Base-by-base conservation (phyloP, 2,797 vertebrate genomes). In the Protonibea diacanthus region DNA sequence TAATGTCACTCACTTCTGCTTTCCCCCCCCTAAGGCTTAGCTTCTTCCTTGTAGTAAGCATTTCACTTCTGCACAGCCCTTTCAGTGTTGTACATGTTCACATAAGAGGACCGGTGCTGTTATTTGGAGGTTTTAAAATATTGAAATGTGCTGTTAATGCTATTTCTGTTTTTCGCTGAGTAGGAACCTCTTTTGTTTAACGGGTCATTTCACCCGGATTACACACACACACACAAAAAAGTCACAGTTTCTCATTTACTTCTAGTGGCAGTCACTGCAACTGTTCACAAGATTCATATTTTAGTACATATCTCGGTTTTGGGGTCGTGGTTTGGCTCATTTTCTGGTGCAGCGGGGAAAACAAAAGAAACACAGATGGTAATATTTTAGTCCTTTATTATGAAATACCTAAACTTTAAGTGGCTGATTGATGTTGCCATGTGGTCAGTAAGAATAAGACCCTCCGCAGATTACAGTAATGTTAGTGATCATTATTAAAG, bases 21-120 rank as follows among this genome's bases (percentile, higher is more conserved):
- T 25, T 75, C 45, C 40, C 57, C 40, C 47, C 40, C 13, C 23
- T 6, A 40, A 48, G 23, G 51, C 71, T 61, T 23, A 17, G 5
- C 21, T 77, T 62, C 70, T 59, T 74, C 61, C 38, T 45, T 21
- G 17, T 52, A 57, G 57, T 38, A 25, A 33, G 65, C 38, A 18
- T 77, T 80, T 82, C 47, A 59, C 62, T 73, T 73, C 61, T 71
- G 81, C 66, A 67, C 38, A 9, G 56, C 3, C 6, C 14, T n/a
- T 15, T 62, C 45, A 13, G 1, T 20, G 25, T 8, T 3, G 13
- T 17, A 52, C 3, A 20, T 18, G 15, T 40, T 44, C 6, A 4
- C 12, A 48, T 53, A 44, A 25, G 3, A 62, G 2, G 6, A 48
- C n/a, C 27, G 20, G 49, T 44, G 1, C 29, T 1, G 21, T 56